Base-by-base conservation (phyloP, 1,140 invertebrate genomes). In the Gonatopus flavifemur region DNA sequence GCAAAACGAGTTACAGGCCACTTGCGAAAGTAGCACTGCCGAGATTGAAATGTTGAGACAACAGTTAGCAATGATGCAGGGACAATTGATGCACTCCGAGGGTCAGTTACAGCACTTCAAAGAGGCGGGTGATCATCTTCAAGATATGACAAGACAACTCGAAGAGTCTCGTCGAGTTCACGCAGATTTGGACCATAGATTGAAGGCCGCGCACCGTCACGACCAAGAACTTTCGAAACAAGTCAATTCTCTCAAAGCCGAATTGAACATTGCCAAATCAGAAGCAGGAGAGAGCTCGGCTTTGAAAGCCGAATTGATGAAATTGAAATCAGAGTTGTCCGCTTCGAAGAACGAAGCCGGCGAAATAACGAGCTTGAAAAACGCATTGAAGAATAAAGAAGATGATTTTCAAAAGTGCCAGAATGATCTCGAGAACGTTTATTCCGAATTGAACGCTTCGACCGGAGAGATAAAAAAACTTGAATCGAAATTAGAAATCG, bases 101-200 rank as follows among this genome's bases (percentile, higher is more conserved):
- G 57, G 55, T 15, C 73, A 77, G 35, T 30, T 76, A 8, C 66
- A 74, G 33, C 68, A 69, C 13, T 74, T 66, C 13, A 76, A 76
- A 19, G 74, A 78, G 33, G 37, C 69, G 5, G 58, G 55, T 1
- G 72, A 74, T 21, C 59, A 66, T 43, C 49, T 76, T 9, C 75
- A 77, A 46, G 82, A 85, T 13, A 68, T 82, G 25, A 73, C 75
- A 45, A 78, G 81, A 48, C 82, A 85, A 67, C 74, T 84, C 28
- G 83, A 85, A 74, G 83, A 84, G 50, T 77, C 80, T 3, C 80
- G 76, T 48, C 77, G 77, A 43, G 67, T 69, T 7, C 74, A 74
- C 53, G 66, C 64, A 8, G 81, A 85, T 44, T 62, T 83, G 55
- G 83, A 85, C 52, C 77, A 77, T 36, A 78, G 80, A 45, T 64